These are phyloP conservation scores for Pseudoips prasinana DNA, from an alignment of 2,888 invertebrate genomes.

Conservation along the genomic window DNA sequence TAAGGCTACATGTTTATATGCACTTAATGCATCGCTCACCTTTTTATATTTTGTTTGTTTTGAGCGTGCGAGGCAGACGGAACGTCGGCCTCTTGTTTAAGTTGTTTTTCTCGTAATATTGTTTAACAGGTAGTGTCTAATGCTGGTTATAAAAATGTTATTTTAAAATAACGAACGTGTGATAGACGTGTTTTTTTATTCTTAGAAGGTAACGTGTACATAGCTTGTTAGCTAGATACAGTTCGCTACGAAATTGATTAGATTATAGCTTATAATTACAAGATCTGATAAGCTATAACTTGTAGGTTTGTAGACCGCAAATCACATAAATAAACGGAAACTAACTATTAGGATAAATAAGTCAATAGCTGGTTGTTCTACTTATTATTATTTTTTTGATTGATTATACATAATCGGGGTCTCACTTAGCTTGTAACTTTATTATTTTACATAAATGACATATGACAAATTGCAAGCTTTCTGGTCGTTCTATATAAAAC, in stretches of 20 bases:
- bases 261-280: too few relatives aligned
- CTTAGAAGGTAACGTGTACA: too few relatives aligned
- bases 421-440: too few relatives aligned
- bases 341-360: conserved; percentile 36
- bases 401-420: too few relatives aligned
- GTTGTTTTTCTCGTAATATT: conserved; percentile 73
- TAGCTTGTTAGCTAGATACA: too few relatives aligned
- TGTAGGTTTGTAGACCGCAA: conserved; percentile 26
- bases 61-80: conserved; percentile 71
- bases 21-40: conserved; percentile 80
- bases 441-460: too few relatives aligned
- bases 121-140: conserved; percentile 73
- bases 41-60: conserved; percentile 79
- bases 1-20: conserved; percentile 79
- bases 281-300: too few relatives aligned
- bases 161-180: conserved; percentile 35
- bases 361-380: too few relatives aligned
- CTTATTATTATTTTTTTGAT: too few relatives aligned
- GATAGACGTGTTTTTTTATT: conserved; percentile 11
- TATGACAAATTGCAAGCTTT: too few relatives aligned
- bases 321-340: conserved; percentile 47
- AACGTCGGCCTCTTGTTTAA: conserved; percentile 69
- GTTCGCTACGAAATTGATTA: too few relatives aligned
- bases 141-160: conserved; percentile 59
- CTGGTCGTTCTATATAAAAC: too few relatives aligned